Conservation (phyloP, 2,113 vertebrate genomes). For the Propithecus coquereli region DNA sequence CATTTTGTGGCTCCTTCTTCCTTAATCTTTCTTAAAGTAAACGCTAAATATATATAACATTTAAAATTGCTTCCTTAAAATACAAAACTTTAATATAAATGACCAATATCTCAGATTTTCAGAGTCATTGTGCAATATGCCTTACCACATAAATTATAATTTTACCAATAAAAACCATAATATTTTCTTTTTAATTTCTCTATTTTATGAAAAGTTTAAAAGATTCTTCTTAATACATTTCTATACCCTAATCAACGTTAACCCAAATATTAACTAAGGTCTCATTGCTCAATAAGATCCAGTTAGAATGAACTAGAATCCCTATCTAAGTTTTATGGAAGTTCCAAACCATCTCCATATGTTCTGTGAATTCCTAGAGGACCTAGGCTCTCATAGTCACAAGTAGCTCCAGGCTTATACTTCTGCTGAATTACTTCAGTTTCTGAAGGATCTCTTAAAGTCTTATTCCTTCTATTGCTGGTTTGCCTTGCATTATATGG, state of each 20-base stretch:
- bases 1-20: not conserved
- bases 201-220: not conserved
- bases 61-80: not conserved
- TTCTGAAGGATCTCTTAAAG: not conserved
- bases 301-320: not conserved
- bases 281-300: not conserved
- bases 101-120: not conserved
- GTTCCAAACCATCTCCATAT: not conserved
- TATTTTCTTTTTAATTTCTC: not conserved
- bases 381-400: not conserved
- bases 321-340: not conserved
- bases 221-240: not conserved
- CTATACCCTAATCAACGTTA: not conserved
- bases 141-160: not conserved
- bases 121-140: not conserved
- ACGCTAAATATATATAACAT: not conserved
- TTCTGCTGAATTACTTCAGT: not conserved
- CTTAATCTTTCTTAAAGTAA: not conserved
- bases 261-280: not conserved
- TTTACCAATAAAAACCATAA: not conserved
- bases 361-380: not conserved
- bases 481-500: not conserved
- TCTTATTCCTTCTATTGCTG: not conserved
- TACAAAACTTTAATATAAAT: not conserved
- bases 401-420: not conserved